Evolutionary conservation across 1,140 invertebrate species (phyloP).

Genomic region (Batillaria attramentaria): DNA sequence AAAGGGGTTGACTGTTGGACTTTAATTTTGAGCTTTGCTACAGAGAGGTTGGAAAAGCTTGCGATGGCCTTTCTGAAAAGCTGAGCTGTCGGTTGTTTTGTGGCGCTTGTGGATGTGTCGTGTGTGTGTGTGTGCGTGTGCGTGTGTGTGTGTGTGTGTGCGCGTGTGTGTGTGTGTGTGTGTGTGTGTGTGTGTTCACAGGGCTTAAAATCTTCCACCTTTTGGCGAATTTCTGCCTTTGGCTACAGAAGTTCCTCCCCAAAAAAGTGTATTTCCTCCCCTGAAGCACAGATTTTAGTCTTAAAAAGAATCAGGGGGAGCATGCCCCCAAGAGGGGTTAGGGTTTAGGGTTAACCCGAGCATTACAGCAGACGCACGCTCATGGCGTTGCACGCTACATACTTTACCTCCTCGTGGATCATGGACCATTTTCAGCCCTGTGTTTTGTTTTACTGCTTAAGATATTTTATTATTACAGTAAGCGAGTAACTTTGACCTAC

Average conservation of each 20-base stretch:
- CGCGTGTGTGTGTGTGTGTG: background rate
- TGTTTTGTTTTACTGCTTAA: too few relatives aligned
- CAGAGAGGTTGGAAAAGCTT: background rate
- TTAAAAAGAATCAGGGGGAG: too few relatives aligned
- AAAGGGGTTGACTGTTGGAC: too few relatives aligned
- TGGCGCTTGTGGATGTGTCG: background rate
- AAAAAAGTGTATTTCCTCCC: too few relatives aligned
- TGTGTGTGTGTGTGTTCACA: background rate
- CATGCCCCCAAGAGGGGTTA: background rate
- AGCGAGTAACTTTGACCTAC: too few relatives aligned
- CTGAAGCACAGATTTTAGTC: too few relatives aligned
- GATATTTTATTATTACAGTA: too few relatives aligned
- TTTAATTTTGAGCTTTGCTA: background rate
- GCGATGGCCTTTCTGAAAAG: background rate
- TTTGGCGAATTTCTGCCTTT: background rate
- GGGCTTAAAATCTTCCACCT: background rate
- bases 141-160: background rate
- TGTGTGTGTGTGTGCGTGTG: constrained; percentile 4
- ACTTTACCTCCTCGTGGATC: too few relatives aligned
- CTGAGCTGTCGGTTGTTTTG: too few relatives aligned
- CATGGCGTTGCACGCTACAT: too few relatives aligned
- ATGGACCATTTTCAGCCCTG: too few relatives aligned
- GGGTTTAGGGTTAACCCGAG: background rate
- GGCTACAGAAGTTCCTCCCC: too few relatives aligned
- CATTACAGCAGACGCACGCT: background rate